These are phyloP conservation scores for Callyntrura sp. DNA, from an alignment of 2,888 invertebrate species.

Conservation along the genomic window DNA sequence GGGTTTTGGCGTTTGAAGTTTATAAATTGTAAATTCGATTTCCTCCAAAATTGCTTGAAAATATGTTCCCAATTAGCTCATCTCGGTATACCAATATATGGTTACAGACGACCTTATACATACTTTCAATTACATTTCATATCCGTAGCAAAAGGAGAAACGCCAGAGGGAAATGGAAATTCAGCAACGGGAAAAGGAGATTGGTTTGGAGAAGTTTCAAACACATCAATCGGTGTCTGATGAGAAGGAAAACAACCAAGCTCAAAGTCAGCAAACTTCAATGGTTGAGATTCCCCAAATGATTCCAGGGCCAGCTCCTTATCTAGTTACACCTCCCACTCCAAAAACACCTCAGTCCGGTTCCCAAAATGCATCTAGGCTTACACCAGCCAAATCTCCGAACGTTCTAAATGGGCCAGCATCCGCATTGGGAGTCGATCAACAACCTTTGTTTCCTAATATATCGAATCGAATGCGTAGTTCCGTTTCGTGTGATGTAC, in stretches of 20 bases:
- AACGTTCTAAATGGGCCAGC: slow-evolving; percentile 46
- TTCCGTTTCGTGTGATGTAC: slow-evolving; percentile 77
- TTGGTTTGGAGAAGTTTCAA: slow-evolving; percentile 1
- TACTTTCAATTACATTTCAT: slow-evolving; percentile 41
- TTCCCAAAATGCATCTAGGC: no score
- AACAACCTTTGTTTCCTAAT: slow-evolving; percentile 69
- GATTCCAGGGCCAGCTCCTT: slow-evolving; percentile 66
- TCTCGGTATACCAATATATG: background rate
- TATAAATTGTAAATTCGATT: no score
- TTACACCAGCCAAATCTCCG: background rate
- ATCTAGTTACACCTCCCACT: slow-evolving; percentile 37
- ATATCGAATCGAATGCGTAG: slow-evolving; percentile 61
- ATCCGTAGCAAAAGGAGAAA: slow-evolving; percentile 73
- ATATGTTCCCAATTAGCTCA: no score
- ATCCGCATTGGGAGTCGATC: slow-evolving; percentile 43
- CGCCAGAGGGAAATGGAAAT: slow-evolving; percentile 62
- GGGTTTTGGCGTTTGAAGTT: no score
- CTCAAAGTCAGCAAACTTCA: background rate
- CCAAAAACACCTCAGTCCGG: slow-evolving; percentile 6
- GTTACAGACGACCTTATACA: background rate
- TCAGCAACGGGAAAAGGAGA: slow-evolving; percentile 32
- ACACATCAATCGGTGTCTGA: background rate
- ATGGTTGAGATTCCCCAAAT: slow-evolving; percentile 68
- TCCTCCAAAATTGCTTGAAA: no score
- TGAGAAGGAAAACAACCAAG: slow-evolving; percentile 3